These are phyloP conservation scores for Bilobella aurantiaca DNA, from an alignment of 1,140 invertebrate genomes.

Conservation along the genomic window DNA sequence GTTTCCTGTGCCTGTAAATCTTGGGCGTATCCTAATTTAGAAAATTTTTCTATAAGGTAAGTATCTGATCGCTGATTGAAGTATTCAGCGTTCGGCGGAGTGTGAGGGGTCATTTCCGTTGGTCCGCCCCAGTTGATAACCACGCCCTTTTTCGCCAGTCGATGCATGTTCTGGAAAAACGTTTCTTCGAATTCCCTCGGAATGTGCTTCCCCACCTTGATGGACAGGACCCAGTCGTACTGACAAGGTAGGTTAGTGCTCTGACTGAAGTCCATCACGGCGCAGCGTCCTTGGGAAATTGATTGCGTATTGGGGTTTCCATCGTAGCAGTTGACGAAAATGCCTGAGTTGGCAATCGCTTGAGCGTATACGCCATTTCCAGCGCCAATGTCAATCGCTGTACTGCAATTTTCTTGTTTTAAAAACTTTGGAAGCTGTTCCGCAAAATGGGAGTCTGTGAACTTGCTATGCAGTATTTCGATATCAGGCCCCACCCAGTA, in stretches of 20 bases:
- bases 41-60: not conserved
- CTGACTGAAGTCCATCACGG: not conserved
- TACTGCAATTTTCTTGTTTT: not conserved
- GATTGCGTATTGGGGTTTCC: conserved; percentile 8
- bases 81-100: not conserved
- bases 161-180: conserved; percentile 7
- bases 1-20: not conserved
- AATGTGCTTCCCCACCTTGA: conserved; percentile 21
- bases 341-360: not conserved
- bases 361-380: conserved; percentile 1
- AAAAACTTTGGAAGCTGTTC: conserved; percentile 1
- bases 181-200: conserved; percentile 19
- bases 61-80: not conserved
- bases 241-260: not conserved
- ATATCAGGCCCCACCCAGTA: conserved; percentile 1
- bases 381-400: conserved; percentile 3
- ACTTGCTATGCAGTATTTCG: not conserved
- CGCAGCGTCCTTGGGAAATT: not conserved
- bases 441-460: not conserved
- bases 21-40: not conserved
- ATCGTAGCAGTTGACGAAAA: conserved; percentile 7
- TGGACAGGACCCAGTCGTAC: conserved; percentile 18
- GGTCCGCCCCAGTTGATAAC: conserved; percentile 17
- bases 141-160: not conserved
- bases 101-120: not conserved